phyloP scores from a whole-genome alignment of 2,113 vertebrate genomes.

The Clupea harengus region DNA sequence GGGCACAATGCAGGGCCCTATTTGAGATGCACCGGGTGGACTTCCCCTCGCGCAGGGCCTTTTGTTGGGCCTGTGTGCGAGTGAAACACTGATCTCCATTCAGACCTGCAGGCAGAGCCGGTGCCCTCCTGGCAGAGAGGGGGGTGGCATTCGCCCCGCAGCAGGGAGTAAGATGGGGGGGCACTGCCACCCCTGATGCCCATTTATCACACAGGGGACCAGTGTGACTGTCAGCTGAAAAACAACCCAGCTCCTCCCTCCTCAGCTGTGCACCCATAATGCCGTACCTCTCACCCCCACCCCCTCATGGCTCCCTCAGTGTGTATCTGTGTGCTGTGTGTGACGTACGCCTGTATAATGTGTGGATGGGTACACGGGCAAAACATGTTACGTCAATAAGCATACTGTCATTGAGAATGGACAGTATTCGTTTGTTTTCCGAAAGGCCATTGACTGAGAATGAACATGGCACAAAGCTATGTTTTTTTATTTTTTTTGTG shows the following conservation, averaged over 20 bases:
- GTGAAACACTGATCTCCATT: constrained; percentile 47
- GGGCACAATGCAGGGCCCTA: constrained; percentile 61
- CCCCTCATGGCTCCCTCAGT: not conserved
- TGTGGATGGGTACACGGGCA: not conserved
- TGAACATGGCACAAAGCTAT: not conserved
- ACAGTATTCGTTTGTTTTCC: not conserved
- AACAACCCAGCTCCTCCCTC: not conserved
- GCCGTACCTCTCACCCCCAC: not conserved
- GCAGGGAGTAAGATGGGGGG: not conserved
- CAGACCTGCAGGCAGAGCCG: constrained; percentile 33
- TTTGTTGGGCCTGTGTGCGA: constrained; percentile 45
- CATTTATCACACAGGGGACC: constrained; percentile 33
- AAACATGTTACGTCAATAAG: not conserved
- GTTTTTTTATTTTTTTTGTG: not conserved
- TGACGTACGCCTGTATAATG: not conserved
- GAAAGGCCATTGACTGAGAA: not conserved
- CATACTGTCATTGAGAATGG: not conserved
- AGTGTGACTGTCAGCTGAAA: constrained; percentile 12
- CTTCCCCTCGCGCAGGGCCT: constrained; percentile 55
- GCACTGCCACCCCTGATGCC: not conserved
- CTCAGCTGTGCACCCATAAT: constrained; percentile 7
- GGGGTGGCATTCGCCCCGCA: not conserved
- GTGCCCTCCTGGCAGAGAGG: constrained; percentile 30
- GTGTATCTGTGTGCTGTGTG: not conserved
- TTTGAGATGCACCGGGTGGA: constrained; percentile 66